Conservation (phyloP, 2,113 vertebrate genomes). For the Phalacrocorax carbo region DNA sequence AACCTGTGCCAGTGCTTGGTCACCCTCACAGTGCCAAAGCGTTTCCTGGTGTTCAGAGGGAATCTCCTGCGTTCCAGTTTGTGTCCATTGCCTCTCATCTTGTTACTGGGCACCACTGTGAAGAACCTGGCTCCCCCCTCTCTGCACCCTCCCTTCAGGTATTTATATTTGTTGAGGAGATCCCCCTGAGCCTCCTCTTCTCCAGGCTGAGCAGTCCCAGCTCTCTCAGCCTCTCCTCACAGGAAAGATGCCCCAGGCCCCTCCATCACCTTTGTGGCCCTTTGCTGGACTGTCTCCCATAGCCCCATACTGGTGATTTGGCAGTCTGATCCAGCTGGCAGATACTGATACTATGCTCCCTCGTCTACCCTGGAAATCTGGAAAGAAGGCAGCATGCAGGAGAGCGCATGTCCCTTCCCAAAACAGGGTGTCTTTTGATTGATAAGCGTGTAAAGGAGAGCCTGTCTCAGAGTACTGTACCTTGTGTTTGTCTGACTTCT, state of each 20-base stretch:
- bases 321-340: background rate
- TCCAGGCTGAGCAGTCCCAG: background rate
- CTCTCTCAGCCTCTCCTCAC: background rate
- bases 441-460: background rate
- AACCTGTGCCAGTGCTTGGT: fast-evolving
- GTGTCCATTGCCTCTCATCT: background rate
- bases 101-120: background rate
- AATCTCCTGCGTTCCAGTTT: background rate
- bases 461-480: background rate
- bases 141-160: background rate
- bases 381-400: background rate
- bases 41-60: background rate
- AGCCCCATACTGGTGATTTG: background rate
- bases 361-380: background rate
- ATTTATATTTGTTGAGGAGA: background rate
- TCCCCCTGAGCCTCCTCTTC: background rate
- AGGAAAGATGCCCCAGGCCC: background rate
- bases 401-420: background rate
- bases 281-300: background rate
- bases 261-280: background rate
- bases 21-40: background rate
- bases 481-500: background rate
- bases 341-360: background rate
- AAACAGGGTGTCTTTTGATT: background rate
- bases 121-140: background rate